Percentiles rank a stretch among this genome's conserved stretches.
phyloP scores from a whole-genome alignment of 2,797 vertebrate genomes.

The Pseudotriccus pelzelni region DNA sequence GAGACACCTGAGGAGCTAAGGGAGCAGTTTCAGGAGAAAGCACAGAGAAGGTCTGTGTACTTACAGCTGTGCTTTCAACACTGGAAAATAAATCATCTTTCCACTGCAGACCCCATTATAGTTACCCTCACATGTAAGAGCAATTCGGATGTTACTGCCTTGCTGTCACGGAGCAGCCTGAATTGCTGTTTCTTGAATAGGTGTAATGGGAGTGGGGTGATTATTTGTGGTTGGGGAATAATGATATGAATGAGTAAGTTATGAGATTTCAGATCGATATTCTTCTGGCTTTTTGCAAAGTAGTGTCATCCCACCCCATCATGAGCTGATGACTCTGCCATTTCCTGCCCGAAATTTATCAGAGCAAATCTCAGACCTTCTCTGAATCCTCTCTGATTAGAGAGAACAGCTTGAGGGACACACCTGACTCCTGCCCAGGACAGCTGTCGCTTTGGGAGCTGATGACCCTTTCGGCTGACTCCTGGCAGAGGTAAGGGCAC shows the following conservation, averaged over 20 bases:
- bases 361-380: not conserved
- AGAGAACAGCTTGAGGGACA: not conserved
- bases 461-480: not conserved
- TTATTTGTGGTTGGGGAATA: not conserved
- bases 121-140: constrained; percentile 1
- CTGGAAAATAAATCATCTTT: constrained; percentile 38
- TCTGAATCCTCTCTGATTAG: not conserved
- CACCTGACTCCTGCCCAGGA: not conserved
- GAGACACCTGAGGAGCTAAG: constrained; percentile 51
- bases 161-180: not conserved
- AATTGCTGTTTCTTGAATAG: not conserved
- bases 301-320: not conserved
- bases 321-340: not conserved
- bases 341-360: not conserved
- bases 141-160: constrained; percentile 12
- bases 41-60: constrained; percentile 39
- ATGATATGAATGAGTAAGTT: not conserved
- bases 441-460: not conserved
- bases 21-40: constrained; percentile 11
- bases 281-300: not conserved
- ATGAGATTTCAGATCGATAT: not conserved
- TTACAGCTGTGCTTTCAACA: constrained; percentile 52
- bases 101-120: constrained; percentile 5
- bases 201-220: not conserved
- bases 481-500: not conserved